A percentile compares a stretch with the other conserved stretches of the same genome.
Conservation (phyloP, 2,797 vertebrate genomes). For the Micromesistius poutassou region DNA sequence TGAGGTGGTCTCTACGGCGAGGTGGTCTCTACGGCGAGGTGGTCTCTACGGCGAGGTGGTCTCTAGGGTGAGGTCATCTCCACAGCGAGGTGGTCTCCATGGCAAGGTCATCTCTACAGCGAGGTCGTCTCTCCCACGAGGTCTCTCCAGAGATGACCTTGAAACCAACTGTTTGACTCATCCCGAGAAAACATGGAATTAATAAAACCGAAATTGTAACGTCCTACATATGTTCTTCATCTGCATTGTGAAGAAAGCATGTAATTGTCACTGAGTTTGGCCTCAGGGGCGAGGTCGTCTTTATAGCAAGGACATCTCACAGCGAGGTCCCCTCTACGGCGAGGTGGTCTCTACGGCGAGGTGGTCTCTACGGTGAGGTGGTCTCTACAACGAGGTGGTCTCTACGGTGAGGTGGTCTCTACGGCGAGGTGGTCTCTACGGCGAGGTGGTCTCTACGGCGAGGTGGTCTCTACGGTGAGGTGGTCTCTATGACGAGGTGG, state of each 20-base stretch:
- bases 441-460: neutral
- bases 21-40: neutral
- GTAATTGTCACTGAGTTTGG: slow-evolving; percentile 9
- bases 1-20: neutral
- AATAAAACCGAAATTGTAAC: slow-evolving; percentile 28
- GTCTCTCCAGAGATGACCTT: neutral
- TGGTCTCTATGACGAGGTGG: neutral
- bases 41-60: neutral
- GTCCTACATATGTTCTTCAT: slow-evolving; percentile 71
- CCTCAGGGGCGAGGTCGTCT: slow-evolving; percentile 17
- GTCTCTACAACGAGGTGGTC: neutral
- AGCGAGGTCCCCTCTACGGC: neutral
- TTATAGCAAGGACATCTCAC: neutral
- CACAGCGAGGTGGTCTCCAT: neutral
- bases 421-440: neutral
- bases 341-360: neutral
- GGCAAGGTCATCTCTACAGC: neutral
- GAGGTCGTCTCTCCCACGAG: neutral
- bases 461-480: neutral
- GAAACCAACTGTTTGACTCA: slow-evolving; percentile 26
- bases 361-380: neutral
- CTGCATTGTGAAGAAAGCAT: slow-evolving; percentile 52
- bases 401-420: too few relatives aligned
- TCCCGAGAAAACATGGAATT: slow-evolving; percentile 12
- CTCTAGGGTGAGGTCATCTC: neutral